Evolutionary conservation across 2,113 vertebrate species (phyloP).

Genomic region (Marmota flaviventris): DNA sequence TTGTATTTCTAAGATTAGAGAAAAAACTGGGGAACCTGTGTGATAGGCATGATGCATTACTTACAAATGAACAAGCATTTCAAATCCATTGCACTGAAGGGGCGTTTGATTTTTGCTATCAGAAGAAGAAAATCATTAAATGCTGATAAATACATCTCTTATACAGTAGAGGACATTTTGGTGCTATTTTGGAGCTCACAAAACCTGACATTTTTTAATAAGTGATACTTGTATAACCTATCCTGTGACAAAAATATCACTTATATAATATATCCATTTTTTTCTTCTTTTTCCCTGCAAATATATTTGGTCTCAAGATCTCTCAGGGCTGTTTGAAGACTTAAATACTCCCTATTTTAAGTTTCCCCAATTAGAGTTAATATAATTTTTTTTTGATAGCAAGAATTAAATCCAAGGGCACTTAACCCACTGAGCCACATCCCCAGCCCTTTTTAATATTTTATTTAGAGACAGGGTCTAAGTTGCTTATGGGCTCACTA

Average conservation of each 20-base stretch:
- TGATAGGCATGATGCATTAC: not conserved
- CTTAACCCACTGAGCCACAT: too few relatives aligned
- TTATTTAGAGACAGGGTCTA: too few relatives aligned
- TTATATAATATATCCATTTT: not conserved
- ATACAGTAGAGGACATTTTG: not conserved
- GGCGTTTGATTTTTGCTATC: constrained; percentile 15
- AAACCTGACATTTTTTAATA: constrained; percentile 53
- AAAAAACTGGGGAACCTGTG: not conserved
- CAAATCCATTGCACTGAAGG: not conserved
- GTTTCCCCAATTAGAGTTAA: not conserved
- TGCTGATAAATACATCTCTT: not conserved
- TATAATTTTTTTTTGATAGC: too few relatives aligned
- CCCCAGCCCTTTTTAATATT: too few relatives aligned
- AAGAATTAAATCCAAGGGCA: too few relatives aligned
- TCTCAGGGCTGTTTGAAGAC: not conserved
- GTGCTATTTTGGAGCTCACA: not conserved
- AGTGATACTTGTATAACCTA: not conserved
- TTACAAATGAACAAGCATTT: constrained; percentile 38
- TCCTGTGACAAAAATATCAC: not conserved
- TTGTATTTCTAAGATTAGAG: not conserved
- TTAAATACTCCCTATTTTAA: not conserved
- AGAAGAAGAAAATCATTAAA: constrained; percentile 48
- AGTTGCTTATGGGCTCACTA: too few relatives aligned
- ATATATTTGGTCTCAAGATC: constrained; percentile 30
- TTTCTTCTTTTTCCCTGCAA: not conserved